Percentiles rank a stretch among this genome's conserved stretches.
phyloP scores from a whole-genome alignment of 2,888 invertebrate species.

The Protodeltote pygarga region DNA sequence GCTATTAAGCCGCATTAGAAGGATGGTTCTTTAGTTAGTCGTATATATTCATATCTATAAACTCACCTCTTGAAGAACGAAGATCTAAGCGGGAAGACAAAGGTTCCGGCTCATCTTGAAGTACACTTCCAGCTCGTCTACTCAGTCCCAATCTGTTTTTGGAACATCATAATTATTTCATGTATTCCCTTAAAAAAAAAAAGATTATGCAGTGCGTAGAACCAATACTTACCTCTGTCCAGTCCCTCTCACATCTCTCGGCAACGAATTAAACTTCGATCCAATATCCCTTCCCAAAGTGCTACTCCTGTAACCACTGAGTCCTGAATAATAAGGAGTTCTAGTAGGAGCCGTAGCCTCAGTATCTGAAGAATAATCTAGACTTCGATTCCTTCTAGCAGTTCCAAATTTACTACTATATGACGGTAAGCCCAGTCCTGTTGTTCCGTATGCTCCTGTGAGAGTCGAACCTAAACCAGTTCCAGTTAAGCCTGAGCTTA shows the following conservation, averaged over 20 bases:
- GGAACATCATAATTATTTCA: slow-evolving; percentile 13
- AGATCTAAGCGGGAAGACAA: slow-evolving; percentile 81
- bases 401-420: slow-evolving; percentile 87
- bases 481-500: slow-evolving; percentile 74
- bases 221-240: slow-evolving; percentile 80
- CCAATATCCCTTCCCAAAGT: slow-evolving; percentile 87
- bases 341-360: slow-evolving; percentile 95
- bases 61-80: slow-evolving; percentile 82
- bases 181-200: background rate
- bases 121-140: slow-evolving; percentile 78
- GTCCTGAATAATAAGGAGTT: slow-evolving; percentile 90
- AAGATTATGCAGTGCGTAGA: background rate
- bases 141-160: slow-evolving; percentile 74
- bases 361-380: slow-evolving; percentile 98
- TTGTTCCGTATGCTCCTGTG: slow-evolving; percentile 75
- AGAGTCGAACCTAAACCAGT: slow-evolving; percentile 75
- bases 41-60: no score
- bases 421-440: slow-evolving; percentile 76
- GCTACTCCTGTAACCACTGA: slow-evolving; percentile 82
- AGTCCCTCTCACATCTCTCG: slow-evolving; percentile 89
- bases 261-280: slow-evolving; percentile 91
- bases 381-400: slow-evolving; percentile 91
- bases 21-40: background rate
- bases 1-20: no score
- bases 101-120: slow-evolving; percentile 82